These are phyloP conservation scores for Cosmia pyralina DNA, from an alignment of 2,888 invertebrate genomes.

Conservation along the genomic window DNA sequence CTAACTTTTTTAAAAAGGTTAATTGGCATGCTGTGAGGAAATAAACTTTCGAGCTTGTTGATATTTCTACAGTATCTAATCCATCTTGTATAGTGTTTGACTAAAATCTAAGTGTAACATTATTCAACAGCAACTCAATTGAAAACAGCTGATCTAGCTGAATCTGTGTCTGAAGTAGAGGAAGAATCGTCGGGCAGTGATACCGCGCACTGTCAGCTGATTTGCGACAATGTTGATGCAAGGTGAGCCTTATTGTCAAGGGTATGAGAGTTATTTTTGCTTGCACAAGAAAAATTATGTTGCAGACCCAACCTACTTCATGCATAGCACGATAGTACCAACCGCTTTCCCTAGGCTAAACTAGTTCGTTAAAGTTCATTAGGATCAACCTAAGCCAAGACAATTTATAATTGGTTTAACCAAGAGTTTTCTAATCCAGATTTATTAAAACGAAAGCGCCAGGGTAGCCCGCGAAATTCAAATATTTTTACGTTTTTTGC, in stretches of 20 bases:
- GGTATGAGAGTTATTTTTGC: neutral
- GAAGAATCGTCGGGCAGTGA: constrained; percentile 91
- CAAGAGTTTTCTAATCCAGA: neutral
- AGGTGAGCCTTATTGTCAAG: constrained; percentile 68
- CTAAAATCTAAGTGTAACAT: constrained; percentile 18
- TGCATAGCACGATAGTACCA: neutral
- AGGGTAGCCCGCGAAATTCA: no score
- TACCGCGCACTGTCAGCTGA: constrained; percentile 86
- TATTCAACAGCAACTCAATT: constrained; percentile 81
- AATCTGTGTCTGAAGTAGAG: constrained; percentile 91
- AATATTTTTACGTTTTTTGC: no score
- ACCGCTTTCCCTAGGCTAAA: neutral
- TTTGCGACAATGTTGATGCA: constrained; percentile 87
- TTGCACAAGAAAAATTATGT: neutral
- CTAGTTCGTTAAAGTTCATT: neutral
- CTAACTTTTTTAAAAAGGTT: neutral
- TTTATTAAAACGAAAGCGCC: no score
- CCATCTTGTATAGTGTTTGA: neutral
- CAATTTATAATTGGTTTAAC: neutral
- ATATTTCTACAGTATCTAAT: neutral
- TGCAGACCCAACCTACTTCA: neutral
- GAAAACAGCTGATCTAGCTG: constrained; percentile 87
- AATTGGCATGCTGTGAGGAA: constrained; percentile 5
- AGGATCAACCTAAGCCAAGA: neutral
- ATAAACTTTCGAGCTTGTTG: neutral